Evolutionary conservation across 2,888 invertebrate genomes (phyloP).

Genomic region (Drosophila longiperda): DNA sequence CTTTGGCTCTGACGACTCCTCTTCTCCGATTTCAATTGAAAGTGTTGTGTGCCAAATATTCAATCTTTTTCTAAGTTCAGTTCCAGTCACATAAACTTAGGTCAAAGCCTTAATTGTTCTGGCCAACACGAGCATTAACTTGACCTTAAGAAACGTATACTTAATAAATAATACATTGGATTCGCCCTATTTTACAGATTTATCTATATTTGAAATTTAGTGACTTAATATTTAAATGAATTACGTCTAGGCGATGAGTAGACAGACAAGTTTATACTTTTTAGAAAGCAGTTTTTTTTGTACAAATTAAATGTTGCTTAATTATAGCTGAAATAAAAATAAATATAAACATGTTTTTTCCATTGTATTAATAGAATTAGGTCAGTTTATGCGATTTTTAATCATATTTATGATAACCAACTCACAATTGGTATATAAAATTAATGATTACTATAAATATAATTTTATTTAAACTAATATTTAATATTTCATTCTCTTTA

Average conservation of each 20-base stretch:
- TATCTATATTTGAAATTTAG: background rate
- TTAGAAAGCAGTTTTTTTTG: background rate
- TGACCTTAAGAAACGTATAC: background rate
- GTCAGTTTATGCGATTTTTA: no score
- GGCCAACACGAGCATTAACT: background rate
- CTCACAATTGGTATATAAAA: background rate
- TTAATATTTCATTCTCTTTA: background rate
- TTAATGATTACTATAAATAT: background rate
- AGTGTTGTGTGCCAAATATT: constrained; percentile 26
- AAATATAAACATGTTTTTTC: background rate
- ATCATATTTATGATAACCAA: background rate
- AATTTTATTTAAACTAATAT: background rate
- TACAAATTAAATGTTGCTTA: background rate
- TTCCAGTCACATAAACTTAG: background rate
- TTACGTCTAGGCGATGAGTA: background rate
- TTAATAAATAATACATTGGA: background rate
- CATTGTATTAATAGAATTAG: background rate
- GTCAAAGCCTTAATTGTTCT: background rate
- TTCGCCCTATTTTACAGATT: no score
- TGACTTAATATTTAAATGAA: background rate
- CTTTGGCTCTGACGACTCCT: constrained; percentile 18
- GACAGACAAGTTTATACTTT: background rate
- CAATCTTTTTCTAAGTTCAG: background rate
- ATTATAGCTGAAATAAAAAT: background rate
- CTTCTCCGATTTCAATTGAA: constrained; percentile 28